A percentile compares a stretch with the other conserved stretches of the same genome.
These are phyloP conservation scores for Caenorhabditis sp. DNA, from an alignment of 2,888 invertebrate species.

Conservation along the genomic window DNA sequence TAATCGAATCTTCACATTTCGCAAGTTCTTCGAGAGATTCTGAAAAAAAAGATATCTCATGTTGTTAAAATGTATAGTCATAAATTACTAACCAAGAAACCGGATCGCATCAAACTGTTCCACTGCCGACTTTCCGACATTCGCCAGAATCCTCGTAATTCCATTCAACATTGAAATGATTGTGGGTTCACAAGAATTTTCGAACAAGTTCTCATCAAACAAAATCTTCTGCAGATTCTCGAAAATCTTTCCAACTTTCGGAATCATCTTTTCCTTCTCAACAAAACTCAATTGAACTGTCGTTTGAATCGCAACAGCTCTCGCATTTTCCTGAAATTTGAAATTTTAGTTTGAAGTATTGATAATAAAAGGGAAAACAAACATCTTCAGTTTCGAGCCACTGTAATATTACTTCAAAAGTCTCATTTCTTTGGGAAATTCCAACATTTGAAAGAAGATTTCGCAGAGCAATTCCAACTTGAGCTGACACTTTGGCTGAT, in stretches of 20 bases:
- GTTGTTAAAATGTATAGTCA: background rate
- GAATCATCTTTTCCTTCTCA: constrained; percentile 32
- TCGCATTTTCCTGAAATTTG: constrained; percentile 32
- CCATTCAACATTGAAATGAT: constrained; percentile 16
- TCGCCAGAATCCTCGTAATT: constrained; percentile 17
- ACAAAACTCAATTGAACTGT: constrained; percentile 44
- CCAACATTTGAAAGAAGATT: constrained; percentile 76
- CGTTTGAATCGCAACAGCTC: constrained; percentile 38
- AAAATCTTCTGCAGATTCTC: constrained; percentile 8
- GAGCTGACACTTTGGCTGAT: constrained; percentile 80
- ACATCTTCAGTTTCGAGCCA: constrained; percentile 61
- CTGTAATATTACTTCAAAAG: constrained; percentile 54
- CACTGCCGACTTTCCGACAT: constrained; percentile 15
- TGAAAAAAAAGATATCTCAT: no score
- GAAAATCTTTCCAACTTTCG: constrained; percentile 17
- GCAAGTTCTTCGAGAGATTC: constrained; percentile 15
- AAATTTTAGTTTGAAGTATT: background rate
- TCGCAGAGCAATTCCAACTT: constrained; percentile 80
- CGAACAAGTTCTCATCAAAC: constrained; percentile 36
- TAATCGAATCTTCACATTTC: constrained; percentile 45
- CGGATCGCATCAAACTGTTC: constrained; percentile 10
- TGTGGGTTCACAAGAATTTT: constrained; percentile 27
- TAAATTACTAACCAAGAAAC: constrained; percentile 8
- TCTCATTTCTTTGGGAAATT: constrained; percentile 49
- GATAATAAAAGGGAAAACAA: background rate